phyloP scores from a whole-genome alignment of 2,888 invertebrate species.

The Acronicta psi region DNA sequence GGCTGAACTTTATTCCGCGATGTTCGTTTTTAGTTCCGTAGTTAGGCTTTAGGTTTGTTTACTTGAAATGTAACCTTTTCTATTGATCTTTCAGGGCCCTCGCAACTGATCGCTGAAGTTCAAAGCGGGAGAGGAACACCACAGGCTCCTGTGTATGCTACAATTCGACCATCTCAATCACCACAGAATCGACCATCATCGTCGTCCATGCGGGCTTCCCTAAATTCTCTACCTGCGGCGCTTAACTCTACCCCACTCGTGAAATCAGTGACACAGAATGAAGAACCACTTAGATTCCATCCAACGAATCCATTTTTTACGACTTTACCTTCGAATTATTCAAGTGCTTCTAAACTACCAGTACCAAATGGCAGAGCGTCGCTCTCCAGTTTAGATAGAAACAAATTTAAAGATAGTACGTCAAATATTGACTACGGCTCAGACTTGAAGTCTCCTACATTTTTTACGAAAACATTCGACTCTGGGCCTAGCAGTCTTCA shows the following conservation, averaged over 20 bases:
- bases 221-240: constrained; percentile 74
- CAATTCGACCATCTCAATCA: constrained; percentile 76
- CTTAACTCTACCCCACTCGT: constrained; percentile 77
- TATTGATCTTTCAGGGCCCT: constrained; percentile 80
- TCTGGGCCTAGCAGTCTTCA: constrained; percentile 72
- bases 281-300: constrained; percentile 79
- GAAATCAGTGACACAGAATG: constrained; percentile 70
- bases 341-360: constrained; percentile 83
- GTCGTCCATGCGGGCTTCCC: constrained; percentile 70
- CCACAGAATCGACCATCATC: constrained; percentile 69
- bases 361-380: constrained; percentile 78
- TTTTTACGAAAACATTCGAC: constrained; percentile 67
- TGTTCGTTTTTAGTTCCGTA: constrained; percentile 51
- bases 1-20: constrained; percentile 48
- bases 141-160: constrained; percentile 84
- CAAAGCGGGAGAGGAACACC: constrained; percentile 74
- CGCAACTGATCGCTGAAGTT: constrained; percentile 79
- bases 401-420: constrained; percentile 70
- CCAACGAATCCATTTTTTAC: constrained; percentile 87
- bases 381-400: constrained; percentile 79
- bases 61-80: constrained; percentile 36
- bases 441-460: constrained; percentile 74
- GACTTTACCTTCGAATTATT: constrained; percentile 80
- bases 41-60: constrained; percentile 41
- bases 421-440: constrained; percentile 65